Percentiles rank a stretch among this genome's conserved stretches.
Evolutionary conservation across 2,113 vertebrate genomes (phyloP).

Genomic region (Numenius arquata): DNA sequence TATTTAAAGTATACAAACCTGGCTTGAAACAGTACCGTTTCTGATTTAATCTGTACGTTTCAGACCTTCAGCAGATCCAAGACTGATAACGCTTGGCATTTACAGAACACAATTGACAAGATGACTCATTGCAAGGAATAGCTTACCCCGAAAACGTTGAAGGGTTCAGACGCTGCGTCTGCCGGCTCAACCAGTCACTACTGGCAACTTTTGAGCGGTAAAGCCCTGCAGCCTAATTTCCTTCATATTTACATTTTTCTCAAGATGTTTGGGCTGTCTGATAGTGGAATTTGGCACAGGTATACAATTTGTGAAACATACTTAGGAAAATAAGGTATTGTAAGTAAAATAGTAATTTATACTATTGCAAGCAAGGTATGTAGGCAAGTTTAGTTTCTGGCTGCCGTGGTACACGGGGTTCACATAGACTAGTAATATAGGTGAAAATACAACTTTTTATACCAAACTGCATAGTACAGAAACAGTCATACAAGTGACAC

Average conservation of each 20-base stretch:
- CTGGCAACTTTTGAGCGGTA: neutral
- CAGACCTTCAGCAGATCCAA: neutral
- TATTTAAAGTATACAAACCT: slow-evolving; percentile 31
- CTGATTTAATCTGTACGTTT: neutral
- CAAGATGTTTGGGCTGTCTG: neutral
- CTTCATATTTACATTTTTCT: neutral
- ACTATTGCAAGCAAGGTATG: rapidly evolving
- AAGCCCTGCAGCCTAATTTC: neutral
- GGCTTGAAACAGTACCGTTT: neutral
- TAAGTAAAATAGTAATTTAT: neutral
- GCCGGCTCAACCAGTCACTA: neutral
- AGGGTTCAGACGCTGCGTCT: neutral
- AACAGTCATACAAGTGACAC: neutral
- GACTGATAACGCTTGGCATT: slow-evolving; percentile 2
- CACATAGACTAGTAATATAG: neutral
- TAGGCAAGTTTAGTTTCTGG: neutral
- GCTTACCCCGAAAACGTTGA: neutral
- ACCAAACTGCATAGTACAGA: neutral
- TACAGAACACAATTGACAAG: slow-evolving; percentile 26
- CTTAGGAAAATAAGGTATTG: neutral
- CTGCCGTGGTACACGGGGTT: neutral
- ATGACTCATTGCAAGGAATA: slow-evolving; percentile 16
- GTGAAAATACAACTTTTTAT: neutral
- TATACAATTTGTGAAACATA: neutral
- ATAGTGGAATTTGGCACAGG: neutral